Evolutionary conservation across 2,888 invertebrate genomes (phyloP).

Genomic region (Nyleta sp.): DNA sequence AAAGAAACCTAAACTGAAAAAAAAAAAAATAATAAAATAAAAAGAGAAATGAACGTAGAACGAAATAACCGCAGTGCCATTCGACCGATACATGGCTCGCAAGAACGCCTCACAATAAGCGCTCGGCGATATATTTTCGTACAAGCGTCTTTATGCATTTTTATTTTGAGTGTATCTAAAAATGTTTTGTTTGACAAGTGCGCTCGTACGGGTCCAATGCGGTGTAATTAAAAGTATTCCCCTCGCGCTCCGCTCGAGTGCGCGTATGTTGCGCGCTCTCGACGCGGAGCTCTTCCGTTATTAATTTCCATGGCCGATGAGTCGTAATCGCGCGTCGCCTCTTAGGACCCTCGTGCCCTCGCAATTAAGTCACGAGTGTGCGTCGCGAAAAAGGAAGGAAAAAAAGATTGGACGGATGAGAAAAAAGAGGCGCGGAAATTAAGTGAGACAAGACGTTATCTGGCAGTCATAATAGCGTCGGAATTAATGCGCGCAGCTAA

Average conservation of each 20-base stretch:
- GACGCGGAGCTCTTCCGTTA: slow-evolving; percentile 57
- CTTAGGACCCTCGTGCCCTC: slow-evolving; percentile 66
- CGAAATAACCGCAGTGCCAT: too few species aligned
- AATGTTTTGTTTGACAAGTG: slow-evolving; percentile 59
- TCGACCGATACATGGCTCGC: too few species aligned
- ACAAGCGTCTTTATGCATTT: slow-evolving; percentile 12
- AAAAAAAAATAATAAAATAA: too few species aligned
- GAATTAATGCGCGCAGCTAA: slow-evolving; percentile 43
- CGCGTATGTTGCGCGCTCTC: slow-evolving; percentile 58
- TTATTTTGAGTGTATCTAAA: slow-evolving; percentile 52
- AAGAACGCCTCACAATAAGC: slow-evolving; percentile 43
- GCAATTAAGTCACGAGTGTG: slow-evolving; percentile 70
- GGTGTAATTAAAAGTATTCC: slow-evolving; percentile 66
- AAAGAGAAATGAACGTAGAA: too few species aligned
- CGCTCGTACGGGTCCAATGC: slow-evolving; percentile 61
- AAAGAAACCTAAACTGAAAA: too few species aligned
- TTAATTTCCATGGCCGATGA: slow-evolving; percentile 65
- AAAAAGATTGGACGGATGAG: slow-evolving; percentile 12
- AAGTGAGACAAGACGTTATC: slow-evolving; percentile 58
- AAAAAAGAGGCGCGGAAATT: slow-evolving; percentile 53
- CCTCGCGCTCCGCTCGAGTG: slow-evolving; percentile 61
- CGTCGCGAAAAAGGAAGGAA: slow-evolving; percentile 42
- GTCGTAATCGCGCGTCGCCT: slow-evolving; percentile 65
- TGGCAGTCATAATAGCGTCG: slow-evolving; percentile 41
- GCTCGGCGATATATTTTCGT: slow-evolving; percentile 9